Percentiles rank a stretch among this genome's conserved stretches.
phyloP scores from a whole-genome alignment of 1,140 invertebrate species.

The Bradysia coprophila region DNA sequence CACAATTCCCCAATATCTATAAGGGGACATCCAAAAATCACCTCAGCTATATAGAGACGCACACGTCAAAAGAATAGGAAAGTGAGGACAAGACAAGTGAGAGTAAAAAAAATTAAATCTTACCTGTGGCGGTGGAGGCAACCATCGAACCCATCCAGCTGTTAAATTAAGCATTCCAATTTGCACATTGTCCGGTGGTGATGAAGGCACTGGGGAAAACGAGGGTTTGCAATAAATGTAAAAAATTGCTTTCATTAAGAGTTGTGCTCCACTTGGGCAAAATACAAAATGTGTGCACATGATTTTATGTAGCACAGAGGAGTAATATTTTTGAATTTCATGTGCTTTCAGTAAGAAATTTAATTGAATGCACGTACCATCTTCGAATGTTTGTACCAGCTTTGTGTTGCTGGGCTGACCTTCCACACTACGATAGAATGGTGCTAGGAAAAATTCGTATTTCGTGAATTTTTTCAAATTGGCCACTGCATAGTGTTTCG shows the following conservation, averaged over 20 bases:
- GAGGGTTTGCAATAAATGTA: too few relatives aligned
- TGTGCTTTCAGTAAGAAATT: too few relatives aligned
- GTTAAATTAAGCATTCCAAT: conserved; percentile 70
- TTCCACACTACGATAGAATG: conserved; percentile 66
- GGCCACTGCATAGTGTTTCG: conserved; percentile 43
- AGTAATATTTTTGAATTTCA: neutral
- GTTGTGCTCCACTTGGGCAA: too few relatives aligned
- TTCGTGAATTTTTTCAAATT: conserved; percentile 65
- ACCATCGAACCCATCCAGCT: conserved; percentile 55
- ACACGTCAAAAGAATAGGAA: too few relatives aligned
- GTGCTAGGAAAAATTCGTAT: conserved; percentile 79
- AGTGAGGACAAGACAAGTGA: too few relatives aligned
- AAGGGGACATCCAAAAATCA: too few relatives aligned
- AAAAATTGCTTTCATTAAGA: neutral
- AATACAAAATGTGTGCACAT: too few relatives aligned
- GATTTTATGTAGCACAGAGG: too few relatives aligned
- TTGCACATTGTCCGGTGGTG: conserved; percentile 62
- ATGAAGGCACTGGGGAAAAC: conserved; percentile 44
- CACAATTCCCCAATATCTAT: too few relatives aligned
- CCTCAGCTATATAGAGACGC: too few relatives aligned
- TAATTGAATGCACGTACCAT: conserved; percentile 26
- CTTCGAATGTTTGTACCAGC: conserved; percentile 46
- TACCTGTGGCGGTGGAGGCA: conserved; percentile 54
- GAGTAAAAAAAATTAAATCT: too few relatives aligned
- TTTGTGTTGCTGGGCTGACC: conserved; percentile 64